These are phyloP conservation scores for Mimachlamys varia DNA, from an alignment of 2,888 invertebrate species.

Conservation along the genomic window DNA sequence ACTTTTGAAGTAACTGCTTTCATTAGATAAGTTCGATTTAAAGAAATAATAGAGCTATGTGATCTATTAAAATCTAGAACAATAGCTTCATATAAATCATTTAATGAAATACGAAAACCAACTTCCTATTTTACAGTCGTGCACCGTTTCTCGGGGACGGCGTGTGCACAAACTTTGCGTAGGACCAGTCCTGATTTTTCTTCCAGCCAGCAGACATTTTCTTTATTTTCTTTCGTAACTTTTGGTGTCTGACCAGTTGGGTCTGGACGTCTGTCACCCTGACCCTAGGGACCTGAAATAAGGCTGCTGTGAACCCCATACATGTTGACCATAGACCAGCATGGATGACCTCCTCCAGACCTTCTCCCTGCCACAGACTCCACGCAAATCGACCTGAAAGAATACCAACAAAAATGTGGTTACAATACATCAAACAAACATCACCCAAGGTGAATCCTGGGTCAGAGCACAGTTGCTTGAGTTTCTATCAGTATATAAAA, in stretches of 20 bases:
- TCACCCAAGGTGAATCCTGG: too few relatives aligned
- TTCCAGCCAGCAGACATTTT: slow-evolving; percentile 61
- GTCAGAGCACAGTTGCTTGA: too few relatives aligned
- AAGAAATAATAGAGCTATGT: not conserved
- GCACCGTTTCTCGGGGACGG: slow-evolving; percentile 54
- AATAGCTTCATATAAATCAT: not conserved
- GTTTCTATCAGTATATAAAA: too few relatives aligned
- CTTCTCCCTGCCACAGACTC: slow-evolving; percentile 61
- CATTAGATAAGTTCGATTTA: too few relatives aligned
- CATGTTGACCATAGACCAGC: slow-evolving; percentile 64
- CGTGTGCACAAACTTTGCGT: slow-evolving; percentile 59
- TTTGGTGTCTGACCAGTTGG: slow-evolving; percentile 56
- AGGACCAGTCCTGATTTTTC: slow-evolving; percentile 58
- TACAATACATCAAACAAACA: too few relatives aligned
- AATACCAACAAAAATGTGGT: too few relatives aligned
- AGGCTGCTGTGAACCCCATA: slow-evolving; percentile 59
- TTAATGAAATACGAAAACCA: not conserved
- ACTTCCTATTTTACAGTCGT: not conserved
- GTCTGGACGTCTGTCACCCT: slow-evolving; percentile 55
- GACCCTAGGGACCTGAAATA: slow-evolving; percentile 62
- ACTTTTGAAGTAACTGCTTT: too few relatives aligned
- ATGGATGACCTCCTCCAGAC: slow-evolving; percentile 55
- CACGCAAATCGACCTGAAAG: slow-evolving; percentile 62
- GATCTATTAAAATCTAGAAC: not conserved
- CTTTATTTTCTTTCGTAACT: slow-evolving; percentile 56